Evolutionary conservation across 2,888 invertebrate species (phyloP).

Genomic region (Keiferia lycopersicella): DNA sequence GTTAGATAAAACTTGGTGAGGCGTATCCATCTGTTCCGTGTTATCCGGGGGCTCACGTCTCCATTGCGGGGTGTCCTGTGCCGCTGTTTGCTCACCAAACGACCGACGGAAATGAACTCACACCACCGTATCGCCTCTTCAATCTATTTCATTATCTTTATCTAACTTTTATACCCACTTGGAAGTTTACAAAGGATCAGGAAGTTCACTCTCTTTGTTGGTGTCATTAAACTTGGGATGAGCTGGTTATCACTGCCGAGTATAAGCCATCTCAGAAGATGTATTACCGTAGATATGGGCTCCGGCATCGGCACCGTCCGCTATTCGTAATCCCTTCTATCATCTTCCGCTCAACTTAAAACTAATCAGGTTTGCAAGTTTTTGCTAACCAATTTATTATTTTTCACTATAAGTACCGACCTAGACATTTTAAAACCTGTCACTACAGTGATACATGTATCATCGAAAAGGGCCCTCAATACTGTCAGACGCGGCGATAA

Average conservation of each 20-base stretch:
- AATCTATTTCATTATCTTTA: conserved; percentile 30
- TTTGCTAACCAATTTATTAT: background rate
- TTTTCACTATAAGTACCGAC: too few relatives aligned
- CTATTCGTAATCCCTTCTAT: background rate
- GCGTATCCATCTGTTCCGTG: conserved; percentile 11
- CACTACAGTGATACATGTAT: too few relatives aligned
- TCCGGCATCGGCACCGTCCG: background rate
- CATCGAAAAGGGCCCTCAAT: too few relatives aligned
- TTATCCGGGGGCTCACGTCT: background rate
- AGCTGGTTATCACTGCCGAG: conserved; percentile 20
- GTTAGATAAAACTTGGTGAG: conserved; percentile 8
- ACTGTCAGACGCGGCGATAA: too few relatives aligned
- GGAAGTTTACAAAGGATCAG: conserved; percentile 21
- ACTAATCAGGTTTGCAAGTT: background rate
- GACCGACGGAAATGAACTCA: conserved; percentile 28
- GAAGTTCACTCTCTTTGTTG: conserved; percentile 11
- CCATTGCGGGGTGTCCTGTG: conserved; percentile 10
- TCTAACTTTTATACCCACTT: conserved; percentile 26
- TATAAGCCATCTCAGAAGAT: background rate
- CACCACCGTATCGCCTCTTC: conserved; percentile 26
- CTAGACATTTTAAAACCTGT: too few relatives aligned
- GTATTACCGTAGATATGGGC: conserved; percentile 9
- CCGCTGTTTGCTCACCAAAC: conserved; percentile 21
- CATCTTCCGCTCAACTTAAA: background rate
- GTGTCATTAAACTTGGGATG: conserved; percentile 5